Evolutionary conservation across 2,797 vertebrate species (phyloP).

Genomic region (Tiaroga cobitis): DNA sequence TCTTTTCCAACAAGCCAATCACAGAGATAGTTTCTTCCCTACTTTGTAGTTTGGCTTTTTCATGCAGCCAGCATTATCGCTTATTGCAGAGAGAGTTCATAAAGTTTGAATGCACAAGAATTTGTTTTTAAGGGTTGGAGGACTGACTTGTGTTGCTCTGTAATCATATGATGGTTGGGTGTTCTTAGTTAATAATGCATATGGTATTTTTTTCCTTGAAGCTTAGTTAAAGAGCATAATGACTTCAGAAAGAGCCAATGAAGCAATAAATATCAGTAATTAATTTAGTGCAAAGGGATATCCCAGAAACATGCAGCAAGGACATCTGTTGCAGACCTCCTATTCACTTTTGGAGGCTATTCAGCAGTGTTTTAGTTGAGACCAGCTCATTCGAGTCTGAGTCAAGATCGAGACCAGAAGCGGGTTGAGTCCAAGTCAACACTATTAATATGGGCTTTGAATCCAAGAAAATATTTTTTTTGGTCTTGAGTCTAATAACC

Average conservation of each 20-base stretch:
- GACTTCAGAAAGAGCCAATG: neutral
- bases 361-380: neutral
- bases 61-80: neutral
- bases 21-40: neutral
- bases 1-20: constrained; percentile 21
- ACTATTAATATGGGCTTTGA: neutral
- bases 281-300: neutral
- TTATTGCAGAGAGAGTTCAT: neutral
- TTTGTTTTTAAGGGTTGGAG: constrained; percentile 1
- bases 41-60: neutral
- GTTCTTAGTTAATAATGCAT: neutral
- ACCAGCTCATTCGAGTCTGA: neutral
- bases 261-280: neutral
- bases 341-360: neutral
- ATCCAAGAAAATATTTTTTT: neutral
- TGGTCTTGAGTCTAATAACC: neutral
- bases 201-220: neutral
- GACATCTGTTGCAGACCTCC: neutral
- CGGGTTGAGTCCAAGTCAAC: neutral
- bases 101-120: constrained; percentile 14
- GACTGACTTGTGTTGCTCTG: neutral
- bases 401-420: neutral
- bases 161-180: constrained; percentile 5
- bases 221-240: neutral
- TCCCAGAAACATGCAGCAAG: neutral